phyloP scores from a whole-genome alignment of 1,140 invertebrate species.

The Dolichoris vasculosae region DNA sequence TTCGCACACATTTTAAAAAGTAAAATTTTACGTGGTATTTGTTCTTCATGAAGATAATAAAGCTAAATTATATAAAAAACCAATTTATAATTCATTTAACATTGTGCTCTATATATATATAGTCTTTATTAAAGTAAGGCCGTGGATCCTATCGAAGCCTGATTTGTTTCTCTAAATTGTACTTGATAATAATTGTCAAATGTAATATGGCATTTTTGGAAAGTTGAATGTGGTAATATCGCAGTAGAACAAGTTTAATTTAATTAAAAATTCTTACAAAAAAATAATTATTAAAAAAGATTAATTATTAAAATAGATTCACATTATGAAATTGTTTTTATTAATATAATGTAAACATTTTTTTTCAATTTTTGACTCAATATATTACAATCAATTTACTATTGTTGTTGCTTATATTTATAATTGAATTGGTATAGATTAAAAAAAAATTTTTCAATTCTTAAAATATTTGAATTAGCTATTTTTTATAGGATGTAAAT shows the following conservation, averaged over 20 bases:
- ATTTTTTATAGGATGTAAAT: not conserved
- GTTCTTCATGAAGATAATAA: not conserved
- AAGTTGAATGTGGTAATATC: not conserved
- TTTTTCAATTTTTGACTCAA: not conserved
- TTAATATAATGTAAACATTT: not conserved
- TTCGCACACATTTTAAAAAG: not conserved
- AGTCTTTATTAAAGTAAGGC: conserved; percentile 18
- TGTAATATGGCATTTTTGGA: conserved; percentile 38
- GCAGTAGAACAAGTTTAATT: not conserved
- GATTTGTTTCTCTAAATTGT: not conserved
- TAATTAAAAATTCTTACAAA: not conserved
- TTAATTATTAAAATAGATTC: no score
- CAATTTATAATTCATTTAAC: conserved; percentile 7
- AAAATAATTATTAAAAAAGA: not conserved
- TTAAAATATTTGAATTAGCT: not conserved
- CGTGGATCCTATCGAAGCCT: not conserved
- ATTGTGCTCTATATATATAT: not conserved
- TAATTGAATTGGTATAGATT: not conserved
- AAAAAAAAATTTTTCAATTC: not conserved
- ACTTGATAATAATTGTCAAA: not conserved
- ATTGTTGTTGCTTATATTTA: not conserved
- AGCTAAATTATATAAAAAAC: not conserved
- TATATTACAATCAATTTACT: not conserved
- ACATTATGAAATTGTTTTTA: not conserved
- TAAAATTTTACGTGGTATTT: not conserved